Evolutionary conservation across 1,140 invertebrate species (phyloP).

Genomic region (Sinonovacula constricta): DNA sequence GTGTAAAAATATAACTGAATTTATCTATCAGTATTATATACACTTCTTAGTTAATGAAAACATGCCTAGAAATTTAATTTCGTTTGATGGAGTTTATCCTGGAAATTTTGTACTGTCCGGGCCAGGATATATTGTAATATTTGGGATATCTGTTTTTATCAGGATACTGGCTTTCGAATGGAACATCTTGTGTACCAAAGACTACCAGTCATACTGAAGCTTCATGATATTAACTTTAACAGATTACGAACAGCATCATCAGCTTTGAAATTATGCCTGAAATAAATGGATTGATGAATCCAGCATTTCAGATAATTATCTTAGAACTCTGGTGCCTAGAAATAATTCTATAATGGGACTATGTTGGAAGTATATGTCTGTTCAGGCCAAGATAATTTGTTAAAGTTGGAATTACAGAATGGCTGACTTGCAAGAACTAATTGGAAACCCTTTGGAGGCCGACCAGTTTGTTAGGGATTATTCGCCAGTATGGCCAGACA

Average conservation of each 20-base stretch:
- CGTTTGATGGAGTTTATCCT: slow-evolving; percentile 10
- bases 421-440: neutral
- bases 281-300: neutral
- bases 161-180: neutral
- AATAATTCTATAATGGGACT: neutral
- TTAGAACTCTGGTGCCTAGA: neutral
- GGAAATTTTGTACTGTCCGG: slow-evolving; percentile 11
- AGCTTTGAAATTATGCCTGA: neutral
- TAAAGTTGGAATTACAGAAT: neutral
- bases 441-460: neutral
- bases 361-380: neutral
- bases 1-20: too few species aligned
- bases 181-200: neutral
- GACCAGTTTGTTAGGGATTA: neutral
- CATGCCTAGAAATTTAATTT: neutral
- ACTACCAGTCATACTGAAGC: neutral
- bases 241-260: neutral
- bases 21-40: too few species aligned
- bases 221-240: neutral
- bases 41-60: neutral
- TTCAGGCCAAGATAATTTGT: neutral
- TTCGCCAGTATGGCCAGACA: neutral
- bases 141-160: neutral
- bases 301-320: neutral
- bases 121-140: slow-evolving; percentile 9